Evolutionary conservation across 2,888 invertebrate species (phyloP), one percentile per base, ranked within the genome.

Genomic region (Coleophora deauratella): DNA sequence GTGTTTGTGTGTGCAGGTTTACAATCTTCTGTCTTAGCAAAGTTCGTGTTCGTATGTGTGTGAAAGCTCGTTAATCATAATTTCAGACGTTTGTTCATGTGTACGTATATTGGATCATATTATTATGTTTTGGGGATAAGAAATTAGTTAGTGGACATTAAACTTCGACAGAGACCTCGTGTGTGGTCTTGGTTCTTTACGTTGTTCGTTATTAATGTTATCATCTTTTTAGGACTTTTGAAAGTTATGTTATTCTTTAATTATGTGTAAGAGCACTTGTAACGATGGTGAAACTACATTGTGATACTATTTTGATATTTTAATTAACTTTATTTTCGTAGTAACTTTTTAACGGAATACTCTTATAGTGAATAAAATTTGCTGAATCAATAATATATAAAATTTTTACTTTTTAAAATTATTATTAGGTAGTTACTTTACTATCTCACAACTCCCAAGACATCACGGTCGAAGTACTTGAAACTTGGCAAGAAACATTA

Each of bases 61-160:
- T 57, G 79, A 66, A 64, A 52, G 84, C 76, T 86, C 86, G 85
- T 86, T 86, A 86, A 86, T 86, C 86, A 86, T 86, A 77, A 85
- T 86, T 82, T 78, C 74, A 75, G 77, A 81, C 82, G 80, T 86
- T 85, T 86, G 82, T 82, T 72, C 79, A 72, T 82, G 81, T 81
- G 70, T 75, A 21, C 21, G 21, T 21, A 72, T 74, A 79, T 80
- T 73, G 73, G 78, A 67, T 77, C 79, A 78, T 73, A 80, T 84
- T 85, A 86, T 85, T 82, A 85, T 82, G 82, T 85, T 86, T 85
- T 74, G 81, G 82, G 85, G 84, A 86, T 86, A 86, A 86, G 86
- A 86, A 86, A 86, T 86, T 86, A 86, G 86, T 85, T 82, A 79
- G 85, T 82, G 85, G 85, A 85, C 85, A 84, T 85, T 79, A 85